Evolutionary conservation across 2,113 vertebrate species (phyloP).

Genomic region (Hipposideros armiger): DNA sequence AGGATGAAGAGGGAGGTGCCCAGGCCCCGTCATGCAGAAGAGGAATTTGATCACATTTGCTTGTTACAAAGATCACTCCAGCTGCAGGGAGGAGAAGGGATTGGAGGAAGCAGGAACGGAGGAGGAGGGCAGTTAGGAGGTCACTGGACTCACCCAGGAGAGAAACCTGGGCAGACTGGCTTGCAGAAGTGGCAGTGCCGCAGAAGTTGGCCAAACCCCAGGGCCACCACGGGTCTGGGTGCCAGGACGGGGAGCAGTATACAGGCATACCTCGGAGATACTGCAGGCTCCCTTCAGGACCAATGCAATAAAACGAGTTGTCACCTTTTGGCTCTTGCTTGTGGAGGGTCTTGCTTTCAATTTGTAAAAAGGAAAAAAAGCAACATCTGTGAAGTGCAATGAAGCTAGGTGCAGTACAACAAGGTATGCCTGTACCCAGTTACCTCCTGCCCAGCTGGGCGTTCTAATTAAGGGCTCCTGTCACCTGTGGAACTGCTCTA

Average conservation of each 20-base stretch:
- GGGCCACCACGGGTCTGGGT: background rate
- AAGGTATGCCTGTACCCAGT: background rate
- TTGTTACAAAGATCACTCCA: background rate
- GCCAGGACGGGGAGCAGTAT: too few species aligned
- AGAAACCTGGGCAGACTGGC: background rate
- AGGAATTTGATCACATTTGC: background rate
- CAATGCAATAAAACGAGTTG: background rate
- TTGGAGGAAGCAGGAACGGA: background rate
- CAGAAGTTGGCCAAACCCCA: background rate
- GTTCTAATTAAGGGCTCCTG: background rate
- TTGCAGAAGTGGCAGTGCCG: too few species aligned
- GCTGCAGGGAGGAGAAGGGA: background rate
- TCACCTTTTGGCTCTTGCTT: background rate
- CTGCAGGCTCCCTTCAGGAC: background rate
- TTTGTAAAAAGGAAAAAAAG: background rate
- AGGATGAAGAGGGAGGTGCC: too few species aligned
- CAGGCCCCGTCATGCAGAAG: background rate
- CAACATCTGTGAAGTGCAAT: background rate
- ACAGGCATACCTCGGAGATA: background rate
- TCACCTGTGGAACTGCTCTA: background rate
- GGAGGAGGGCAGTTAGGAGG: background rate
- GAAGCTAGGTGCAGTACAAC: too few species aligned
- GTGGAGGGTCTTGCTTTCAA: background rate
- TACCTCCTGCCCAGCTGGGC: accelerated
- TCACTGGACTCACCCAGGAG: background rate